These are phyloP conservation scores for Pituophis catenifer DNA, from an alignment of 2,113 vertebrate genomes.

Conservation along the genomic window DNA sequence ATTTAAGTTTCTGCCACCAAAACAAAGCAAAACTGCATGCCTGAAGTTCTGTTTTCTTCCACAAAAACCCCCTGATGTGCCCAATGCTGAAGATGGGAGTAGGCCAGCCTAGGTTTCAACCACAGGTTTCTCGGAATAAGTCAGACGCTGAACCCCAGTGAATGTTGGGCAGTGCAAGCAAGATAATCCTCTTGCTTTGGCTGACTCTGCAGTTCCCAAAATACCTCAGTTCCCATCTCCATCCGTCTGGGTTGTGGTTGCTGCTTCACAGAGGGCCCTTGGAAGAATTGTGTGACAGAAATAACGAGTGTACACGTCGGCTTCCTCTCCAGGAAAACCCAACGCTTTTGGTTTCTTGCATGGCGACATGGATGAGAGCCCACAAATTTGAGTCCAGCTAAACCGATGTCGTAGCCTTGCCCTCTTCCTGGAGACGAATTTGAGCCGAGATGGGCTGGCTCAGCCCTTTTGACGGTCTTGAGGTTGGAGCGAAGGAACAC, in stretches of 20 bases:
- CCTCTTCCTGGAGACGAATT: conserved; percentile 12
- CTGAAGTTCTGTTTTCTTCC: not conserved
- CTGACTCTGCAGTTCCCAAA: not conserved
- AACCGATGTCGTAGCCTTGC: conserved; percentile 21
- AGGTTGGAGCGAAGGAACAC: not conserved
- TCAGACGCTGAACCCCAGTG: not conserved
- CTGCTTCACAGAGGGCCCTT: not conserved
- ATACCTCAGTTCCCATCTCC: not conserved
- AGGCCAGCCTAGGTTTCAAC: not conserved
- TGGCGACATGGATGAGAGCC: not conserved
- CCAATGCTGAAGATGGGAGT: not conserved
- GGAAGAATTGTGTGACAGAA: not conserved
- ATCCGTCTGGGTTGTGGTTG: not conserved
- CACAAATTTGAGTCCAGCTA: conserved; percentile 15
- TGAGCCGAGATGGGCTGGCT: conserved; percentile 35
- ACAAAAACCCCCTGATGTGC: not conserved
- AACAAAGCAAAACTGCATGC: not conserved
- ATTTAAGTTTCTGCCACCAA: not conserved
- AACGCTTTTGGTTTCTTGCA: conserved; percentile 1
- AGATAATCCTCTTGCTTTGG: not conserved
- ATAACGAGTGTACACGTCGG: not conserved
- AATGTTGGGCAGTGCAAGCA: not conserved
- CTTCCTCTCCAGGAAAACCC: not conserved
- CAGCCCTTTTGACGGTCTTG: conserved; percentile 1
- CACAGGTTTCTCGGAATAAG: not conserved